phyloP scores from a whole-genome alignment of 2,888 invertebrate species.

The Galerucella pusilla region DNA sequence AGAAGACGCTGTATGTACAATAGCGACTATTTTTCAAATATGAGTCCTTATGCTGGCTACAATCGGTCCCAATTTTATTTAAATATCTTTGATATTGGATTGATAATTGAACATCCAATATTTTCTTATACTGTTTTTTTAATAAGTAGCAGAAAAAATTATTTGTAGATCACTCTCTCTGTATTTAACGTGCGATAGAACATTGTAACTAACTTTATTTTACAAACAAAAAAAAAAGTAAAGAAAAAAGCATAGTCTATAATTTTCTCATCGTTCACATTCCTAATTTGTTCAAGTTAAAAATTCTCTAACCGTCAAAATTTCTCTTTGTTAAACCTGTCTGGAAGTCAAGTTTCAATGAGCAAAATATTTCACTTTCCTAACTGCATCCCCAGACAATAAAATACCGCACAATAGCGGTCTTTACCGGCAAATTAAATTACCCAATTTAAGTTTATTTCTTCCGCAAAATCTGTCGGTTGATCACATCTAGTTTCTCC shows the following conservation, averaged over 20 bases:
- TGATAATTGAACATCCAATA: too few species aligned
- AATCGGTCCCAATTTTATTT: too few species aligned
- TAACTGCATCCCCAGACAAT: slow-evolving; percentile 25
- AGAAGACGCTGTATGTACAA: too few species aligned
- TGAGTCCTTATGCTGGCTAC: too few species aligned
- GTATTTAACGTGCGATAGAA: too few species aligned
- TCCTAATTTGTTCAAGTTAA: neutral
- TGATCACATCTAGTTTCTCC: slow-evolving; percentile 4
- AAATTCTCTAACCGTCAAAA: neutral
- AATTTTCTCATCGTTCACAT: neutral
- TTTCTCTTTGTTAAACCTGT: neutral
- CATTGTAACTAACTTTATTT: too few species aligned
- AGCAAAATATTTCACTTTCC: neutral
- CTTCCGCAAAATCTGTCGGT: slow-evolving; percentile 27
- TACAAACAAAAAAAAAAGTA: neutral
- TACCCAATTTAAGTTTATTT: slow-evolving; percentile 33
- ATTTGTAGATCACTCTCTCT: too few species aligned
- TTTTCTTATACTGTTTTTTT: too few species aligned
- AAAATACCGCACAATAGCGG: slow-evolving; percentile 27
- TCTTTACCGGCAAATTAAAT: slow-evolving; percentile 31
- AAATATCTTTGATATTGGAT: too few species aligned
- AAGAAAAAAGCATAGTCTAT: neutral
- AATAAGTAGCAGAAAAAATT: too few species aligned
- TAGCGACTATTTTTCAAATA: too few species aligned
- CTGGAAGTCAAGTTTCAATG: neutral